Conservation (phyloP, 2,888 invertebrate species). For the Lycocerus yunnanus region DNA sequence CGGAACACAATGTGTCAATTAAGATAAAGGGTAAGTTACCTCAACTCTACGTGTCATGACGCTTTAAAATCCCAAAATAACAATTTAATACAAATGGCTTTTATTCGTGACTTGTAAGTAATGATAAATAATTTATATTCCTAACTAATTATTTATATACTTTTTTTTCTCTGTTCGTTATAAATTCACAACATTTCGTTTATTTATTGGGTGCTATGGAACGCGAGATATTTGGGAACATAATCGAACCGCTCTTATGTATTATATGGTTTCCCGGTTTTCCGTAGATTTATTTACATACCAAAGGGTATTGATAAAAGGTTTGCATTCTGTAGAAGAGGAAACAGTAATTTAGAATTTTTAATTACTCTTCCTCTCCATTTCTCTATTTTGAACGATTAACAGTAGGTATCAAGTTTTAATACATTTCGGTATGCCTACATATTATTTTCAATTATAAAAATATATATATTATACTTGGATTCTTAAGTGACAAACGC, state of each 20-base stretch:
- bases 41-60: neutral
- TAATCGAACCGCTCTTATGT: neutral
- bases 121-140: neutral
- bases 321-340: neutral
- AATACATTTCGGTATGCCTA: too few relatives aligned
- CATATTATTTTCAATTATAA: too few relatives aligned
- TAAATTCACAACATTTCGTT: neutral
- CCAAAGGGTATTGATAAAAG: neutral
- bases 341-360: neutral
- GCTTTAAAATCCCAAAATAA: neutral
- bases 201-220: neutral
- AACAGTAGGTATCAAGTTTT: too few relatives aligned
- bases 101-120: neutral
- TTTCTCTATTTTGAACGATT: neutral
- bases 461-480: too few relatives aligned
- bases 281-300: neutral
- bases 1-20: neutral
- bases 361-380: neutral
- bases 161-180: neutral
- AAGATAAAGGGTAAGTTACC: neutral
- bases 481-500: too few relatives aligned
- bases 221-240: neutral
- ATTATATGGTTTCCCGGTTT: neutral
- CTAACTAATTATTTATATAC: neutral
- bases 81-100: neutral